These are phyloP conservation scores for Morelia viridis DNA, from an alignment of 2,797 vertebrate genomes.

Conservation along the genomic window DNA sequence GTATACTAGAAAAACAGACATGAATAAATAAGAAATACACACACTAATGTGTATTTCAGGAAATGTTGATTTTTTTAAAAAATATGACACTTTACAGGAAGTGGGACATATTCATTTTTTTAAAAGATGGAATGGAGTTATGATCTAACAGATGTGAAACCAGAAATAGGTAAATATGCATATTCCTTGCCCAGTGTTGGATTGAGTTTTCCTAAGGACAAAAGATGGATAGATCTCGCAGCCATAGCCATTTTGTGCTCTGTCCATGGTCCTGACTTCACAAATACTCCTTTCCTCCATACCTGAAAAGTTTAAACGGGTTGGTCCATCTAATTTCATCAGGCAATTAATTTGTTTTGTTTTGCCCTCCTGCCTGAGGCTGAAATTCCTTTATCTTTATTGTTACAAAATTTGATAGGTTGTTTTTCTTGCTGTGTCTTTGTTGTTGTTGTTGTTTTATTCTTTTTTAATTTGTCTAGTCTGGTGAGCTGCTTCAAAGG, in stretches of 20 bases:
- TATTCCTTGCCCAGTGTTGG: not conserved
- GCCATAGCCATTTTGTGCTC: not conserved
- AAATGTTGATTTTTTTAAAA: not conserved
- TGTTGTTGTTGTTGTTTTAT: not conserved
- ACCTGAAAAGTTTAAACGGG: not conserved
- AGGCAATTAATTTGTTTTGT: not conserved
- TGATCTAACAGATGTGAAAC: not conserved
- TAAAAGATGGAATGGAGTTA: not conserved
- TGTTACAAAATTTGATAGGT: not conserved
- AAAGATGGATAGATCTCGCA: not conserved
- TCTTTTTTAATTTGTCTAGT: not conserved
- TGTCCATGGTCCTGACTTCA: not conserved
- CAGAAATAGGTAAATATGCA: not conserved
- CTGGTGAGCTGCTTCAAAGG: not conserved
- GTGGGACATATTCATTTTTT: not conserved
- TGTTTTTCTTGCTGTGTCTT: not conserved
- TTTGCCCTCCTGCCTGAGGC: not conserved
- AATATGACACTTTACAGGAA: not conserved
- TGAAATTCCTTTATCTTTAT: not conserved
- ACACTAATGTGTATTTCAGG: not conserved
- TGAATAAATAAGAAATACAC: not conserved
- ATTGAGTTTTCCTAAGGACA: not conserved
- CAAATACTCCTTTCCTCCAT: not conserved
- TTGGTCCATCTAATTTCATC: not conserved
- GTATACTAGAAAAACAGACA: not conserved